Conservation (phyloP, 2,888 invertebrate genomes). For the Allolobophora icterica region DNA sequence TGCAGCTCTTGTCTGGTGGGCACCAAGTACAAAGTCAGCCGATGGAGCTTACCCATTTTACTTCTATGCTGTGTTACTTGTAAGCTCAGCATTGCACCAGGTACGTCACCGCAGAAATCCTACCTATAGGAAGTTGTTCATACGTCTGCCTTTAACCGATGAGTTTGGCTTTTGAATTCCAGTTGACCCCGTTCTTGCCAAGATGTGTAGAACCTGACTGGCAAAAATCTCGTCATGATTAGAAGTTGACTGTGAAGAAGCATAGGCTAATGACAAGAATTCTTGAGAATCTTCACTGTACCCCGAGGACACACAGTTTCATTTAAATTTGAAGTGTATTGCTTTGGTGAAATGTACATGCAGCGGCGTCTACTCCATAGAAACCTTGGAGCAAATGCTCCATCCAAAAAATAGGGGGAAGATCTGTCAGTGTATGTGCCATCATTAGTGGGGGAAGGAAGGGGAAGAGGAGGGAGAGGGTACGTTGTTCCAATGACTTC, state of each 20-base stretch:
- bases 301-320: background rate
- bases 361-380: no score
- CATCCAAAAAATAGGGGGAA: no score
- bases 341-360: background rate
- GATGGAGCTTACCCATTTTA: conserved; percentile 74
- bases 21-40: conserved; percentile 67
- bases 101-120: conserved; percentile 65
- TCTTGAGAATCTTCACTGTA: background rate
- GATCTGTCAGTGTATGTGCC: no score
- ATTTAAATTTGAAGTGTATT: background rate
- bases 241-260: background rate
- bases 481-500: no score
- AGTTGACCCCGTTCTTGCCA: no score
- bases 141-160: no score
- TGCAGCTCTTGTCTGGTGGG: conserved; percentile 81
- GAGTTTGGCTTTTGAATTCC: no score
- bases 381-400: no score
- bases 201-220: no score
- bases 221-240: no score
- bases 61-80: conserved; percentile 76
- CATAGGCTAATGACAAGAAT: background rate
- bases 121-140: background rate
- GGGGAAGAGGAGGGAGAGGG: no score
- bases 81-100: conserved; percentile 88
- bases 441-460: no score